Base-by-base conservation (phyloP, 2,113 vertebrate species). In the Pongo abelii region DNA sequence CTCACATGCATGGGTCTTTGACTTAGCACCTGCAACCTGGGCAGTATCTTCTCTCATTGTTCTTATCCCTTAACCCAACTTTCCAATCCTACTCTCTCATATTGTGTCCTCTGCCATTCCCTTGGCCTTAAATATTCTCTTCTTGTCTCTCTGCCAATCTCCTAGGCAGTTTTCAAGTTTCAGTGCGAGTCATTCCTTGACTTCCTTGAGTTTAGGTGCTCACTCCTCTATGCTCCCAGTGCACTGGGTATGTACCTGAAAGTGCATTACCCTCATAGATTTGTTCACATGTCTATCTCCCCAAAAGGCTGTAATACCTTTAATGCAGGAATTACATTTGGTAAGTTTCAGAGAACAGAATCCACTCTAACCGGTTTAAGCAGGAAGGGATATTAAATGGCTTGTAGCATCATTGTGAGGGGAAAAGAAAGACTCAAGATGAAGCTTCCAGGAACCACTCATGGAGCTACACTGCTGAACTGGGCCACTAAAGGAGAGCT, bases 301-400 rank as follows among this genome's bases (percentile, higher is more conserved):
- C 22, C 50, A 18, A 81, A 80, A 67, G 30, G 14, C n/a, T 72
- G 27, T 14, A n/a, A 55, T 84, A 46, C 23, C 43, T 91, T 86
- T 64, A 88, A 55, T 67, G 38, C 6, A 70, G 32, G 23, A 88
- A 81, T 81, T 61, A 85, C 35, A 50, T 74, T 38, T 80, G 48
- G 30, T 83, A 43, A 77, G 40, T 86, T 89, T 96, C 67, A 89
- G 78, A 89, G 38, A 79, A 89, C 0, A 84, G 79, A 95, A 86
- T 55, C 17, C 13, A 20, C 30, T 95, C 79, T 9, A 83, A 80
- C 83, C 35, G 52, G 59, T 80, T 97, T 69, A 84, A 95, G 48
- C 67, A 94, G 78, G 52, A 93, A 97, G 91, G 55, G 75, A 64
- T 83, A 74, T 78, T 69, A 74, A 55, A 59, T 52, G 84, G 18